Percentiles rank a stretch among this genome's conserved stretches.
These are phyloP conservation scores for Ferdinandea cuprea DNA, from an alignment of 2,888 invertebrate genomes.

Conservation along the genomic window DNA sequence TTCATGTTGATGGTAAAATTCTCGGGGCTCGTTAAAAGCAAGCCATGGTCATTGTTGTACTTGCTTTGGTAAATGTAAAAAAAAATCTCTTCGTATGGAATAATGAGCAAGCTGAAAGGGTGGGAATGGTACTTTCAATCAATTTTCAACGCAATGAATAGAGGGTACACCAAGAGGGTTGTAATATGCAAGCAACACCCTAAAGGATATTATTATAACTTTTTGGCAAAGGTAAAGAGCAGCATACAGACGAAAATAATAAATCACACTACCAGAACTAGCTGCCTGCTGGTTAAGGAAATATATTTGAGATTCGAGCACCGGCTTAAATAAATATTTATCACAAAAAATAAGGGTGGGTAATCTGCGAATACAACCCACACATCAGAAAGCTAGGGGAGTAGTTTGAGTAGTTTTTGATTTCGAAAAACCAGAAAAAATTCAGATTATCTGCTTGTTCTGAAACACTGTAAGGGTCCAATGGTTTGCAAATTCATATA, in stretches of 20 bases:
- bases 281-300: conserved; percentile 58
- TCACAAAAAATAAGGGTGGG: conserved; percentile 56
- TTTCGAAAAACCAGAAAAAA: conserved; percentile 29
- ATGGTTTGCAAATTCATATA: too few relatives aligned
- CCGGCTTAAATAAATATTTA: conserved; percentile 23
- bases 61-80: conserved; percentile 30
- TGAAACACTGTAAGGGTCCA: too few relatives aligned
- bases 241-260: conserved; percentile 58
- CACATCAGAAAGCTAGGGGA: conserved; percentile 52
- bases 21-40: conserved; percentile 66
- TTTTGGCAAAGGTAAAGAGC: conserved; percentile 64
- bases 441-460: conserved; percentile 32
- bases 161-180: conserved; percentile 68
- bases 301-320: conserved; percentile 42
- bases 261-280: conserved; percentile 61
- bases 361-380: conserved; percentile 65
- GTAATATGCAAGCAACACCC: conserved; percentile 34
- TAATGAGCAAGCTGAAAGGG: conserved; percentile 53
- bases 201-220: conserved; percentile 70
- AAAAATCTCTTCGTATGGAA: conserved; percentile 43
- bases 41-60: conserved; percentile 47
- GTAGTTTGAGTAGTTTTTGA: conserved; percentile 25
- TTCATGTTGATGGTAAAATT: conserved; percentile 52
- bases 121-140: conserved; percentile 43
- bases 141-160: conserved; percentile 32